A percentile compares a stretch with the other conserved stretches of the same genome.
These are phyloP conservation scores for Macrobrachium nipponense DNA, from an alignment of 1,140 invertebrate genomes.

Conservation along the genomic window DNA sequence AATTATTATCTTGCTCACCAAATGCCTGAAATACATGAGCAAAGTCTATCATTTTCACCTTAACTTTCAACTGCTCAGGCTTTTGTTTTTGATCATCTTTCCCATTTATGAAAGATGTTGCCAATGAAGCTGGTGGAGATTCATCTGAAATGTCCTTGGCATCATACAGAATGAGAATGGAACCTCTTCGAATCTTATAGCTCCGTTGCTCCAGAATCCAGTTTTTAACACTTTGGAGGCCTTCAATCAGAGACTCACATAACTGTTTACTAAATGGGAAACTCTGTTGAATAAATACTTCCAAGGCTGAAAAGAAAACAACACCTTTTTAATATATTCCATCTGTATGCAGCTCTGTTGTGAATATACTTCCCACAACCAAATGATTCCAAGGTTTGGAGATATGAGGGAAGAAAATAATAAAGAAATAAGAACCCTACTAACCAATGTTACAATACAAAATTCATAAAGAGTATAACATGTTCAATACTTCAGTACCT, in stretches of 20 bases:
- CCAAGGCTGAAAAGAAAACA: constrained; percentile 18
- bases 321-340: too few relatives aligned
- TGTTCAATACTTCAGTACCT: too few relatives aligned
- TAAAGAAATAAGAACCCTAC: too few relatives aligned
- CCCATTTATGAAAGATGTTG: too few relatives aligned
- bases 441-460: too few relatives aligned
- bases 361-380: too few relatives aligned
- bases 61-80: not conserved
- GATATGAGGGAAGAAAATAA: too few relatives aligned
- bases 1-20: constrained; percentile 43
- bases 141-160: not conserved
- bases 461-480: too few relatives aligned
- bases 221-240: constrained; percentile 17
- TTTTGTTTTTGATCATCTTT: too few relatives aligned
- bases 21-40: constrained; percentile 42
- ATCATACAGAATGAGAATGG: constrained; percentile 42
- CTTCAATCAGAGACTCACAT: not conserved
- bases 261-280: not conserved
- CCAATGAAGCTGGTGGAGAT: too few relatives aligned
- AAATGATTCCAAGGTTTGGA: too few relatives aligned
- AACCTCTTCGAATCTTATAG: constrained; percentile 35
- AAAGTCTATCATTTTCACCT: constrained; percentile 49
- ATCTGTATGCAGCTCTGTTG: too few relatives aligned
- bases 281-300: constrained; percentile 11
- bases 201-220: constrained; percentile 31